Conservation (phyloP, 2,113 vertebrate species). For the Scomber colias region DNA sequence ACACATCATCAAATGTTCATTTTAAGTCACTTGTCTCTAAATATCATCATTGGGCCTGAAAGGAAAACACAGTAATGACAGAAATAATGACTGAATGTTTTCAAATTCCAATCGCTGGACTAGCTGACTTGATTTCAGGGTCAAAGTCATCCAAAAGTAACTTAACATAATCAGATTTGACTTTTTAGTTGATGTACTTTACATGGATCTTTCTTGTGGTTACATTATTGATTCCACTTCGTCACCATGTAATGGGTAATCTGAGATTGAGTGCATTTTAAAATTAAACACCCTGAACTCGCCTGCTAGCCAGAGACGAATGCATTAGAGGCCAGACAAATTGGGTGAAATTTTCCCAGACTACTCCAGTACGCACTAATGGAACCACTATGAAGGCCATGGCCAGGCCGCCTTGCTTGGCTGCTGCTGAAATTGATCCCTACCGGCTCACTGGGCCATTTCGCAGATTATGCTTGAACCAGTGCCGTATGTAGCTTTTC, state of each 20-base stretch:
- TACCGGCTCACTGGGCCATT: constrained; percentile 9
- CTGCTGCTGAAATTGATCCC: constrained; percentile 52
- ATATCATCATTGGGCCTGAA: too few species aligned
- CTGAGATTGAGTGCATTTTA: constrained; percentile 49
- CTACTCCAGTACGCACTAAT: constrained; percentile 41
- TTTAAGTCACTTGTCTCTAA: too few species aligned
- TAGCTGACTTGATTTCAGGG: neutral
- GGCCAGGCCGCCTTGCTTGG: constrained; percentile 15
- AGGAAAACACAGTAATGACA: too few species aligned
- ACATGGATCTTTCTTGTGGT: neutral
- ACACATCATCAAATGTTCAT: too few species aligned
- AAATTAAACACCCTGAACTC: constrained; percentile 48
- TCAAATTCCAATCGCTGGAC: neutral
- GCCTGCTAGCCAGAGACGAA: constrained; percentile 51
- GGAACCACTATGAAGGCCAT: constrained; percentile 41
- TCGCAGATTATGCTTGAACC: constrained; percentile 17
- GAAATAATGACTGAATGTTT: too few species aligned
- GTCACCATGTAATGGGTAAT: constrained; percentile 37
- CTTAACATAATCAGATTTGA: constrained; percentile 21
- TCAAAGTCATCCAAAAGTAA: constrained; percentile 21
- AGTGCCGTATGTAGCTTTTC: too few species aligned
- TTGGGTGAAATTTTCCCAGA: constrained; percentile 48
- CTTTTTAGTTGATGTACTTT: constrained; percentile 3
- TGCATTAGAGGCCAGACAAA: constrained; percentile 70
- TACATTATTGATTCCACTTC: constrained; percentile 28